These are phyloP conservation scores for Helarctos malayanus DNA, from an alignment of 2,797 vertebrate genomes.

Conservation along the genomic window DNA sequence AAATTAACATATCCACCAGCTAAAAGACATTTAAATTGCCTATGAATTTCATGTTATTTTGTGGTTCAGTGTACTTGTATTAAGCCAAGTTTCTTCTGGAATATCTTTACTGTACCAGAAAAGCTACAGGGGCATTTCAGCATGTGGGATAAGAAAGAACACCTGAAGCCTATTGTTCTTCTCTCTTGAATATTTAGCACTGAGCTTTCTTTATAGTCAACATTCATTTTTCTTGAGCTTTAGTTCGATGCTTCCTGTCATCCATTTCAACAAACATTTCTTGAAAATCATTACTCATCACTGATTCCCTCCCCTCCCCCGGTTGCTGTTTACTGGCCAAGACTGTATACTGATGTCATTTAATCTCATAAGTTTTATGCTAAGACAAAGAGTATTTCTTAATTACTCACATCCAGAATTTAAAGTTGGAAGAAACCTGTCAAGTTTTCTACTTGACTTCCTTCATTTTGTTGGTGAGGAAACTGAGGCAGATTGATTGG, in stretches of 20 bases:
- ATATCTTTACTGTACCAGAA: background rate
- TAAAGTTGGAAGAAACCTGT: background rate
- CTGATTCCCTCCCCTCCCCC: background rate
- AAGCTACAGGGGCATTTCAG: background rate
- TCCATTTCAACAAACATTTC: slow-evolving; percentile 42
- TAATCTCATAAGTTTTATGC: slow-evolving; percentile 1
- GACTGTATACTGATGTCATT: background rate
- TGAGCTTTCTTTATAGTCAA: background rate
- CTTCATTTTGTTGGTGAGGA: background rate
- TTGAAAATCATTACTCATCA: slow-evolving; percentile 59
- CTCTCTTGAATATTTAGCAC: background rate
- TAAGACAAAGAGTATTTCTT: slow-evolving; percentile 8
- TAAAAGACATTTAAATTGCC: background rate
- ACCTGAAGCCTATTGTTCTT: background rate
- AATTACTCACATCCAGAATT: background rate
- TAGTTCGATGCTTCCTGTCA: slow-evolving; percentile 16
- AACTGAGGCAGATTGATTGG: background rate
- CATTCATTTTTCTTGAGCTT: slow-evolving; percentile 3
- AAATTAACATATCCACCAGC: background rate
- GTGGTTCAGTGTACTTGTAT: background rate
- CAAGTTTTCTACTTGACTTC: background rate
- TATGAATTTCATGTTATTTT: background rate
- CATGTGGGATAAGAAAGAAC: background rate
- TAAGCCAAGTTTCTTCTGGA: background rate
- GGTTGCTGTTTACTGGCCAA: background rate